Evolutionary conservation across 23 tunicate species (phyloP).

Genomic region (Trididemnum miniatum): DNA sequence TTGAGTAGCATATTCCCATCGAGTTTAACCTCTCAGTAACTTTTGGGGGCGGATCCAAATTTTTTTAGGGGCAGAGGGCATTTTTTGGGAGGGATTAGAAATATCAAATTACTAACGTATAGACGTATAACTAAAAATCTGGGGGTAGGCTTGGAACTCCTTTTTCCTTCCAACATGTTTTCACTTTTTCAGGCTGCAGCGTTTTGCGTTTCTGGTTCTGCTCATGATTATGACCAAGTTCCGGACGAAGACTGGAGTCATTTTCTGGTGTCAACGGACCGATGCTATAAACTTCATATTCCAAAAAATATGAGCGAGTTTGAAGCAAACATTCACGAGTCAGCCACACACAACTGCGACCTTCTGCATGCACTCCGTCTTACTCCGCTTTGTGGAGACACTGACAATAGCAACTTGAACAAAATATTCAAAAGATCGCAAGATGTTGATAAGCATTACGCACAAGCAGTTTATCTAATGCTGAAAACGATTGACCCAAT

Average conservation of each 20-base stretch:
- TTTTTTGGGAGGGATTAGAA: too few relatives aligned
- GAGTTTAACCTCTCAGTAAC: too few relatives aligned
- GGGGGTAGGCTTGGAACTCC: too few relatives aligned
- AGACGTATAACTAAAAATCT: too few relatives aligned
- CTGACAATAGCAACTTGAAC: neutral
- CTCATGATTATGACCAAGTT: conserved; percentile 12
- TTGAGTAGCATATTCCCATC: too few relatives aligned
- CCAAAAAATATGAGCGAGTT: conserved; percentile 48
- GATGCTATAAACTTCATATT: conserved; percentile 54
- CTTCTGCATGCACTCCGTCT: conserved; percentile 54
- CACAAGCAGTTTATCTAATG: conserved; percentile 49
- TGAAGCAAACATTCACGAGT: conserved; percentile 18
- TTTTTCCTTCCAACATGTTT: too few relatives aligned
- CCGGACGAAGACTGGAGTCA: conserved; percentile 55
- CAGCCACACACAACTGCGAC: conserved; percentile 59
- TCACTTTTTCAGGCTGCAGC: conserved; percentile 22
- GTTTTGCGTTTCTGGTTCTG: neutral
- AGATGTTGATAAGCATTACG: conserved; percentile 36
- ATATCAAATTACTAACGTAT: too few relatives aligned
- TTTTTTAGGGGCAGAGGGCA: too few relatives aligned
- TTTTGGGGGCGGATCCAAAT: too few relatives aligned
- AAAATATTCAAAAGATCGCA: neutral
- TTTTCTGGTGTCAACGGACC: conserved; percentile 24
- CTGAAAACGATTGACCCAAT: conserved; percentile 52
- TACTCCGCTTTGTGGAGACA: conserved; percentile 27